phyloP scores from a whole-genome alignment of 2,797 vertebrate species.

The Monodelphis domestica region DNA sequence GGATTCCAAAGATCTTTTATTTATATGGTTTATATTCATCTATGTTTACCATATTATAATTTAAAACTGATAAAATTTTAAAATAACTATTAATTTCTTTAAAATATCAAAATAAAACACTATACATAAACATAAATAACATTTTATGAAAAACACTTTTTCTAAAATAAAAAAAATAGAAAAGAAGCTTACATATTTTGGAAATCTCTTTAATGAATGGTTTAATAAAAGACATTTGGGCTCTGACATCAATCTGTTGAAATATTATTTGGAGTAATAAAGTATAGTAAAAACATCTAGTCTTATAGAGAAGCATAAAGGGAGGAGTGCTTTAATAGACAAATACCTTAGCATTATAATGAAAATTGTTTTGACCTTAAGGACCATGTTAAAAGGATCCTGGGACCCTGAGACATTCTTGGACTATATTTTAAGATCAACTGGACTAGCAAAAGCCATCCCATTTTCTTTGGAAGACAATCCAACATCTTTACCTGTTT shows the following conservation, averaged over 20 bases:
- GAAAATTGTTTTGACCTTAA: background rate
- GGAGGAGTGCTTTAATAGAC: background rate
- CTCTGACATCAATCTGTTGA: background rate
- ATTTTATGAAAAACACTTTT: background rate
- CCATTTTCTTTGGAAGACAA: too few relatives aligned
- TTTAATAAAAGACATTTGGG: background rate
- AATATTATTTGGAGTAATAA: background rate
- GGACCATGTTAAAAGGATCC: background rate
- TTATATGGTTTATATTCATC: background rate
- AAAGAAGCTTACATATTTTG: background rate
- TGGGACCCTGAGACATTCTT: background rate
- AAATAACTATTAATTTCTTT: background rate
- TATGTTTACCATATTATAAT: background rate
- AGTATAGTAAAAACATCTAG: background rate
- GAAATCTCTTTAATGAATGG: background rate
- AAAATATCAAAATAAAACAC: background rate
- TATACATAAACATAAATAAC: background rate
- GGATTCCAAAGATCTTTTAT: background rate
- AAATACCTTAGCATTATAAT: background rate
- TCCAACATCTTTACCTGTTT: too few relatives aligned
- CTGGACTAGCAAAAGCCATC: too few relatives aligned
- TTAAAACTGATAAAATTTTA: background rate
- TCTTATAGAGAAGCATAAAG: background rate
- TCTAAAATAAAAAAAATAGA: background rate
- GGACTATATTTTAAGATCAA: too few relatives aligned